Evolutionary conservation across 2,797 vertebrate genomes (phyloP).

Genomic region (Leuciscus waleckii): DNA sequence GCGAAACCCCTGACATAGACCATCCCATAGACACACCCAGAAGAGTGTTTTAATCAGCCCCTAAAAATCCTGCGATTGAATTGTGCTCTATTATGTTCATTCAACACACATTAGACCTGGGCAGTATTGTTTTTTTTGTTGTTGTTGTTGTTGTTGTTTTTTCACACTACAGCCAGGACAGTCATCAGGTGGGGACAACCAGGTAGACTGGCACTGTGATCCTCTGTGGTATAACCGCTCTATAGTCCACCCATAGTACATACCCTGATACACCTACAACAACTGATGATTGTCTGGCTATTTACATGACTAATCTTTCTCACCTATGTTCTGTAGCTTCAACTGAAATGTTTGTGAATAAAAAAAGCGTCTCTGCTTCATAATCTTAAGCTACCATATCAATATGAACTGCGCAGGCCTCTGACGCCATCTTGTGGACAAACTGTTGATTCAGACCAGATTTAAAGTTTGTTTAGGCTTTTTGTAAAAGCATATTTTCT

Average conservation of each 20-base stretch:
- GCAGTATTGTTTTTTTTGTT: background rate
- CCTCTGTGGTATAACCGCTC: background rate
- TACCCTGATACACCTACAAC: background rate
- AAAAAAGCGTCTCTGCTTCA: background rate
- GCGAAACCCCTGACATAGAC: constrained; percentile 66
- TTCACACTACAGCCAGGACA: background rate
- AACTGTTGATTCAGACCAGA: background rate
- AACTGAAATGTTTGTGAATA: background rate
- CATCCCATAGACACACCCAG: constrained; percentile 20
- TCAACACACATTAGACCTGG: background rate
- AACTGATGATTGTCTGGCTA: background rate
- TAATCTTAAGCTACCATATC: background rate
- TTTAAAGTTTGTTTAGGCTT: background rate
- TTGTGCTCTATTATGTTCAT: background rate
- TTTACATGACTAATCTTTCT: background rate
- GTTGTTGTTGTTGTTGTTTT: no score
- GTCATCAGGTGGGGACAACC: background rate
- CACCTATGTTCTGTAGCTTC: background rate
- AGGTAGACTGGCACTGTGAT: background rate
- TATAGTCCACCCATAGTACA: background rate
- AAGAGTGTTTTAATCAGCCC: background rate
- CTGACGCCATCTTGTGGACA: constrained; percentile 7
- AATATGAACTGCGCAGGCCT: background rate
- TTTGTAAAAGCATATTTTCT: background rate
- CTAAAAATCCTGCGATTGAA: background rate